Conservation (phyloP, 2,113 vertebrate species). For the Percopsis transmontana region DNA sequence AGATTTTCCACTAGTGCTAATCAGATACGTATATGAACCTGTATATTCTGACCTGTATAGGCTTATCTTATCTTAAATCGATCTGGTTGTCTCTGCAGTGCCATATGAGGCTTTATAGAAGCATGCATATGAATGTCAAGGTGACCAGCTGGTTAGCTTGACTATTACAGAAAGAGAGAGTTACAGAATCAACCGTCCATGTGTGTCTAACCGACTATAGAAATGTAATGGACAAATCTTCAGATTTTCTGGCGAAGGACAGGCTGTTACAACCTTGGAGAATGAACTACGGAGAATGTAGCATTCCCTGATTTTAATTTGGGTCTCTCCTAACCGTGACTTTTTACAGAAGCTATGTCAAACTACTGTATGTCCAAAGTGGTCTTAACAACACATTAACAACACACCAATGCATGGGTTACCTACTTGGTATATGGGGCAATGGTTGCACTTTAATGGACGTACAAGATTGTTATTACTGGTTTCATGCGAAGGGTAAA, state of each 20-base stretch:
- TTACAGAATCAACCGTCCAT: slow-evolving; percentile 2
- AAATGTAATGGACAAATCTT: neutral
- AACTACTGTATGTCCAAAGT: too few relatives aligned
- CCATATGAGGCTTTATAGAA: slow-evolving; percentile 4
- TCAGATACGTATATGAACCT: slow-evolving; percentile 37
- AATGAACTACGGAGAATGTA: neutral
- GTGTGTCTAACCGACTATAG: neutral
- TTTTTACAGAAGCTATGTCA: too few relatives aligned
- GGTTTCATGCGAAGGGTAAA: neutral
- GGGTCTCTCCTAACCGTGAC: too few relatives aligned
- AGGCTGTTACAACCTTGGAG: slow-evolving; percentile 9
- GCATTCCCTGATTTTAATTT: neutral
- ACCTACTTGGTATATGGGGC: neutral
- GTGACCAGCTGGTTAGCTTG: neutral
- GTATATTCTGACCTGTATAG: slow-evolving; percentile 2
- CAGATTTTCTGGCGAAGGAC: neutral
- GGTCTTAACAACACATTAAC: too few relatives aligned
- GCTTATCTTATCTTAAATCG: slow-evolving; percentile 17
- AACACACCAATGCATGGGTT: neutral
- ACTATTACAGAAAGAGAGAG: neutral
- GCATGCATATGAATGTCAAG: slow-evolving; percentile 12
- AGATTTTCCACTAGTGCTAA: slow-evolving; percentile 48
- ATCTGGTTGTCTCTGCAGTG: neutral
- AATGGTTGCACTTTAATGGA: too few relatives aligned
- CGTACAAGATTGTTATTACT: too few relatives aligned